Evolutionary conservation across 2,888 invertebrate genomes (phyloP).

Genomic region (Caenorhabditis parvicauda): DNA sequence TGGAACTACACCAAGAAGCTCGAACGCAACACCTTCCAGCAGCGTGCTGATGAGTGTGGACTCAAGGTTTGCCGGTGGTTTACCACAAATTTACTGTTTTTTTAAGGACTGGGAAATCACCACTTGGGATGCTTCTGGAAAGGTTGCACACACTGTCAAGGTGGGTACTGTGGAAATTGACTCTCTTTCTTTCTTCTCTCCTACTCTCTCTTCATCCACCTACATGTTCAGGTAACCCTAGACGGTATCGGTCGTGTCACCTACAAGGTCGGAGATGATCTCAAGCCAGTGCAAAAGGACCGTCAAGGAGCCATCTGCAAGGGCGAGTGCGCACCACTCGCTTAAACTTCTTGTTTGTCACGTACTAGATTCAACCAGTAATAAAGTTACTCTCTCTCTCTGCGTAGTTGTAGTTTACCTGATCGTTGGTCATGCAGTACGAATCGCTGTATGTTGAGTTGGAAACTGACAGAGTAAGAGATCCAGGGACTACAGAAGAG

Average conservation of each 20-base stretch:
- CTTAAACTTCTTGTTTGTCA: no score
- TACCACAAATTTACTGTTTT: not conserved
- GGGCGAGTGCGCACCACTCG: slow-evolving; percentile 57
- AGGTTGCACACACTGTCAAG: slow-evolving; percentile 24
- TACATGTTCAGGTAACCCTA: slow-evolving; percentile 21
- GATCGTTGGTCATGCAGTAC: no score
- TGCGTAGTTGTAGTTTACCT: no score
- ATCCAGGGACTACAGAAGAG: no score
- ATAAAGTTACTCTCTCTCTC: no score
- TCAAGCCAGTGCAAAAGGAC: slow-evolving; percentile 51
- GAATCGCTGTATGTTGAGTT: no score
- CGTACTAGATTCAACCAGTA: no score
- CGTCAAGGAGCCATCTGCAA: slow-evolving; percentile 61
- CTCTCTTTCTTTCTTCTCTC: no score
- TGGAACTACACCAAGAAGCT: slow-evolving; percentile 54
- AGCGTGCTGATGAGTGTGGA: slow-evolving; percentile 58
- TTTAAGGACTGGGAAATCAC: slow-evolving; percentile 45
- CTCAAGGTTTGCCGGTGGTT: slow-evolving; percentile 17
- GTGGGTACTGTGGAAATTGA: no score
- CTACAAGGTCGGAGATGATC: slow-evolving; percentile 55
- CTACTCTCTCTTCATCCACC: not conserved
- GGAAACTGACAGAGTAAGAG: no score
- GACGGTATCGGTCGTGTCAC: slow-evolving; percentile 54
- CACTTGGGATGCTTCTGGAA: slow-evolving; percentile 50
- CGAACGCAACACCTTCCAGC: slow-evolving; percentile 56